Percentiles rank a stretch among this genome's conserved stretches.
phyloP scores from a whole-genome alignment of 2,888 invertebrate genomes.

The Sinelater perroti region DNA sequence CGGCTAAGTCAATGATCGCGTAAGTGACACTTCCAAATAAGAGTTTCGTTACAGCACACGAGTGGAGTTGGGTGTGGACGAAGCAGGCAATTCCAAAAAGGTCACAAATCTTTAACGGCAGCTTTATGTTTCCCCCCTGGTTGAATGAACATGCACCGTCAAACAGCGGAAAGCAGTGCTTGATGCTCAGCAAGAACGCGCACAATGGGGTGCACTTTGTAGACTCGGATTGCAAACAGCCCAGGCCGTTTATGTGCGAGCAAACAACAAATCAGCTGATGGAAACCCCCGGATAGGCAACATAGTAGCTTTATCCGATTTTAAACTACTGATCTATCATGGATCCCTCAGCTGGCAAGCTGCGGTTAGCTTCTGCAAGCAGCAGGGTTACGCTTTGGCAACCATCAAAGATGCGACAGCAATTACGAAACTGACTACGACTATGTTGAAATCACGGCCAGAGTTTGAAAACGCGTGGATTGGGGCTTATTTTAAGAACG shows the following conservation, averaged over 20 bases:
- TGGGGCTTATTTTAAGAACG: slow-evolving; percentile 46
- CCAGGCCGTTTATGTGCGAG: slow-evolving; percentile 59
- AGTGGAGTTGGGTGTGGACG: slow-evolving; percentile 9
- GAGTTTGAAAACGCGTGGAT: slow-evolving; percentile 51
- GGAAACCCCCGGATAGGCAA: too few relatives aligned
- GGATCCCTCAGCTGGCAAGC: slow-evolving; percentile 63
- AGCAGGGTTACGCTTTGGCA: slow-evolving; percentile 62
- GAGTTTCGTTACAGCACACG: not conserved
- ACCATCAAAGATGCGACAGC: slow-evolving; percentile 61
- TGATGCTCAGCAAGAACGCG: slow-evolving; percentile 62
- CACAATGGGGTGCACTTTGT: slow-evolving; percentile 66
- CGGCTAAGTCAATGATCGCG: too few relatives aligned
- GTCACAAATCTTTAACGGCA: slow-evolving; percentile 14
- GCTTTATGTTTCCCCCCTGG: slow-evolving; percentile 48
- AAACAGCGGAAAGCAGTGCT: slow-evolving; percentile 60
- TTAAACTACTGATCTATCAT: slow-evolving; percentile 55
- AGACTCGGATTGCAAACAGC: slow-evolving; percentile 64
- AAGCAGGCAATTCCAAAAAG: slow-evolving; percentile 15
- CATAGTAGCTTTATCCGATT: too few relatives aligned
- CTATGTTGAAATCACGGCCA: slow-evolving; percentile 62
- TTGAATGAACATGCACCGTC: slow-evolving; percentile 40
- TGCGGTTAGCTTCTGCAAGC: slow-evolving; percentile 63
- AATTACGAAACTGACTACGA: slow-evolving; percentile 59
- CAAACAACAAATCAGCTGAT: not conserved
- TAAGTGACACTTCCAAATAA: not conserved